Evolutionary conservation across 2,797 vertebrate species (phyloP), one percentile per base, ranked within the genome.

Genomic region (Okamejei kenojei): DNA sequence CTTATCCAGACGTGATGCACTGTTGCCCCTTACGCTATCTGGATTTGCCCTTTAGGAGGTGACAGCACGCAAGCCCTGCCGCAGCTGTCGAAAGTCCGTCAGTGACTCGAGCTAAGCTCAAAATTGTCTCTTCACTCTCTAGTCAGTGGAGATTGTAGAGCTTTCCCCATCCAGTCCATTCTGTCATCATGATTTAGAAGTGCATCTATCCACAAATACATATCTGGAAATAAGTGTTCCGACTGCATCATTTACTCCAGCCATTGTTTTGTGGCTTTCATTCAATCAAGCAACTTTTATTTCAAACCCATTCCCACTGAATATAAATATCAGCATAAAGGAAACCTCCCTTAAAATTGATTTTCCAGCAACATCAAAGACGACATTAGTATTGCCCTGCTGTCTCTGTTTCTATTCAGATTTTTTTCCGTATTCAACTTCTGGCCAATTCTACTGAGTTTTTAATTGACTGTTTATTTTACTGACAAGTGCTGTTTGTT

Each of bases 401-500:
- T 38, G 7, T 91, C 71, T 91, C 32, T 73, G 68, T 15, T 91
- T 35, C 38, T 91, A 91, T 91, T 74, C 63, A 71, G 29, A 45
- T 5, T 8, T 7, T 38, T 35, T 15, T n/a, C 68, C 21, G 35
- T 10, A 73, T 91, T 73, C 88, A 73, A 9, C 65, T 45, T 74
- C 38, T 74, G 23, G 68, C 68, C 38, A 45, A 91, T 71, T 73
- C 32, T 71, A 21, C 35, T 45, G 65, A 45, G 32, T 38, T 73
- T 73, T 91, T 91, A 73, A 38, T 35, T 35, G 38, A 54, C 71
- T 92, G 71, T 76, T 92, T 92, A 76, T 92, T 92, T 76, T 76
- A 76, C 90, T 71, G 65, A 73, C 35, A 74, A 29, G 21, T 21
- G 32, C 35, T 92, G 71, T 92, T 92, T 92, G 71, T 92, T 92